A percentile compares a stretch with the other conserved stretches of the same genome.
phyloP scores from a whole-genome alignment of 2,797 vertebrate species.

The Vultur gryphus region DNA sequence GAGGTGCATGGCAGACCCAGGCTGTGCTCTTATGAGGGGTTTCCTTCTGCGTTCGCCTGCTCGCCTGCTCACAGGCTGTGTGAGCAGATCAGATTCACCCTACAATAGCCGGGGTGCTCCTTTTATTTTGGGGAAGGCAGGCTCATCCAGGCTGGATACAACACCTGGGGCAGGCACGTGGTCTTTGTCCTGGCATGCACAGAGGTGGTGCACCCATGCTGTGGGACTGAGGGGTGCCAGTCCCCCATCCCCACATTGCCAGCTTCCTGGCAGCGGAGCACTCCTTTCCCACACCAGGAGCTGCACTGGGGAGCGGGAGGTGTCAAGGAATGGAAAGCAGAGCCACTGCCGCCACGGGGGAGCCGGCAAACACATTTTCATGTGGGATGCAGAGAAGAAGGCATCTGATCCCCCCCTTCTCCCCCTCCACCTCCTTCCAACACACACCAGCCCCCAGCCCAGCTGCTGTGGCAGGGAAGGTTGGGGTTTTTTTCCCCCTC shows the following conservation, averaged over 20 bases:
- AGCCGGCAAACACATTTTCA: not conserved
- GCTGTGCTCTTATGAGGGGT: rapidly evolving
- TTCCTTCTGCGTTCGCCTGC: rapidly evolving
- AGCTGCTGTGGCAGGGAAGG: not conserved
- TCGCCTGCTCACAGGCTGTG: not conserved
- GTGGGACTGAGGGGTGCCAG: not conserved
- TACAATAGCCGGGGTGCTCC: not conserved
- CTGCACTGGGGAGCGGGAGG: rapidly evolving
- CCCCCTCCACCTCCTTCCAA: not conserved
- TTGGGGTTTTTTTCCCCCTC: not conserved
- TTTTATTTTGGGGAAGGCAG: not conserved
- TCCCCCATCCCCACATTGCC: rapidly evolving
- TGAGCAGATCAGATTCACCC: not conserved
- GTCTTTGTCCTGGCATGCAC: not conserved
- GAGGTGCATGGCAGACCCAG: not conserved
- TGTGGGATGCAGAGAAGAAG: not conserved
- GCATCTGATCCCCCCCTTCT: not conserved
- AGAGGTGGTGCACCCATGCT: not conserved
- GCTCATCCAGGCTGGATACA: not conserved
- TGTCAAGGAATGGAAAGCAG: not conserved
- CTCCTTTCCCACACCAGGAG: not conserved
- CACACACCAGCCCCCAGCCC: not conserved
- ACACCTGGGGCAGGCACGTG: rapidly evolving
- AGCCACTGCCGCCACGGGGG: not conserved
- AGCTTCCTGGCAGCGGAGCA: rapidly evolving